Evolutionary conservation across 2,113 vertebrate genomes (phyloP).

Genomic region (Dermatemys mawii): DNA sequence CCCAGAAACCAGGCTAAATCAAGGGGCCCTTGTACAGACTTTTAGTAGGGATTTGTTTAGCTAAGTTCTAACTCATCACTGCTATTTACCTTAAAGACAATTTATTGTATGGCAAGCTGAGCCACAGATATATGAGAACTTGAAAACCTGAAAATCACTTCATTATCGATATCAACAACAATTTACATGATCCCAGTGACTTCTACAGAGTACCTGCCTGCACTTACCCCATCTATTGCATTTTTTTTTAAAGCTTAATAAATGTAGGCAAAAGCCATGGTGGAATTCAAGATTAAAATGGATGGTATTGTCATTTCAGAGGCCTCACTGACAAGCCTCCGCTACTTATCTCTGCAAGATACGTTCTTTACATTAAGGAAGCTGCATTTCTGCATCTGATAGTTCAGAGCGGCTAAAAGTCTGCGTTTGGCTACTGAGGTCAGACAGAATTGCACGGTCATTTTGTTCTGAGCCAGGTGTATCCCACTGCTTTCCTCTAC

Average conservation of each 20-base stretch:
- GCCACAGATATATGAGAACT: not conserved
- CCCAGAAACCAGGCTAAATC: fast-evolving
- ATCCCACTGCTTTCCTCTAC: not conserved
- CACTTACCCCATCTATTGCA: not conserved
- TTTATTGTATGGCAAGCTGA: not conserved
- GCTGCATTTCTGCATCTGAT: not conserved
- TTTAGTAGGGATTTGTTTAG: not conserved
- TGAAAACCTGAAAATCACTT: not conserved
- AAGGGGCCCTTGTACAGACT: fast-evolving
- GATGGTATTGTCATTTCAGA: not conserved
- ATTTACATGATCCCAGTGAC: not conserved
- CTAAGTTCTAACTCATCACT: not conserved
- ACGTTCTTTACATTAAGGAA: constrained; percentile 12
- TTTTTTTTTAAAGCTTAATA: not conserved
- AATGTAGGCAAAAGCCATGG: not conserved
- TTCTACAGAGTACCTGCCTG: not conserved
- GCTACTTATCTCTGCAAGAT: constrained; percentile 21
- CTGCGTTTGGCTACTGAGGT: constrained; percentile 16
- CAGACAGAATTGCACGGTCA: not conserved
- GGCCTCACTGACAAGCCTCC: not conserved
- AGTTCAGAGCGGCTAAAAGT: constrained; percentile 6
- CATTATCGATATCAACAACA: not conserved
- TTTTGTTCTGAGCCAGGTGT: not conserved
- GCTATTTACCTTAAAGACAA: not conserved
- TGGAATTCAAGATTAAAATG: not conserved